A percentile compares a stretch with the other conserved stretches of the same genome.
Conservation (phyloP, 2,888 invertebrate genomes). For the Leucophenga maculata region DNA sequence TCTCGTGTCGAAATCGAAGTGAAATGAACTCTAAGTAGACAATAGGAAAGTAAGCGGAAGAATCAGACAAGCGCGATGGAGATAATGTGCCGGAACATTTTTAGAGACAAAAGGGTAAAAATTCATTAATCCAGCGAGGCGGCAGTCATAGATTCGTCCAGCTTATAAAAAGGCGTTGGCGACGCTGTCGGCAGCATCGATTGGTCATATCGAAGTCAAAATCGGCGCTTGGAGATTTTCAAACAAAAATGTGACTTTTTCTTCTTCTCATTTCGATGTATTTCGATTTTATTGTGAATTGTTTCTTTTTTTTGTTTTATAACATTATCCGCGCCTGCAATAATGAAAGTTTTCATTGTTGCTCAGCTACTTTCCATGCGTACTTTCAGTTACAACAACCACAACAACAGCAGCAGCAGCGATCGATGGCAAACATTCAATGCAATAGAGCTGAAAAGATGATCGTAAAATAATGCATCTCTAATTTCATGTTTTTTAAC, state of each 20-base stretch:
- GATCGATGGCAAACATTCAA: no score
- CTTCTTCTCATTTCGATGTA: neutral
- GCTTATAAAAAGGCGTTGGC: neutral
- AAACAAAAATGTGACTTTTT: constrained; percentile 18
- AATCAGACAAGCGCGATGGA: no score
- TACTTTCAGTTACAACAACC: constrained; percentile 6
- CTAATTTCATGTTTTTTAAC: no score
- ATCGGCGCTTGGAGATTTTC: neutral
- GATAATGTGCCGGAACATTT: neutral
- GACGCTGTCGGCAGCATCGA: neutral
- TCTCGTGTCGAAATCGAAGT: constrained; percentile 2
- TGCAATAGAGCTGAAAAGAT: no score
- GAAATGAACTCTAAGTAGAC: neutral
- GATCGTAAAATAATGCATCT: no score
- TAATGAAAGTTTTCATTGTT: constrained; percentile 22
- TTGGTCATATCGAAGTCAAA: neutral
- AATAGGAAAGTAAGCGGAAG: neutral
- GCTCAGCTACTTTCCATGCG: constrained; percentile 22
- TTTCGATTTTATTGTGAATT: neutral
- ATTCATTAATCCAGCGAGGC: constrained; percentile 10
- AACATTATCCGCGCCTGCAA: neutral
- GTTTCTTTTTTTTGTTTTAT: constrained; percentile 1
- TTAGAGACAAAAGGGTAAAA: constrained; percentile 2
- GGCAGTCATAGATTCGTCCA: no score
- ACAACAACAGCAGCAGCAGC: constrained; percentile 8